Evolutionary conservation across 2,113 vertebrate genomes (phyloP).

Genomic region (Rhineura floridana): DNA sequence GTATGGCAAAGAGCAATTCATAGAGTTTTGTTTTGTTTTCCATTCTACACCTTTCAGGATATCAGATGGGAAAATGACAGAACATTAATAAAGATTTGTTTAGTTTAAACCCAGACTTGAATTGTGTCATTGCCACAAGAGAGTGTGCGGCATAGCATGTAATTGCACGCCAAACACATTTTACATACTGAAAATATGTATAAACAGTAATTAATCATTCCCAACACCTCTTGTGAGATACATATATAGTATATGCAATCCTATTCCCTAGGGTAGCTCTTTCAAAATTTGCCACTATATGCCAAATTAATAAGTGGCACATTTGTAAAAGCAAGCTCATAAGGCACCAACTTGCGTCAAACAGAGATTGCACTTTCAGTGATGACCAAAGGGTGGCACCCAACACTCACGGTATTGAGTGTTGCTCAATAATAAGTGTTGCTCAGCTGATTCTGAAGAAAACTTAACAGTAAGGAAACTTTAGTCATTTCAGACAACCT

Average conservation of each 20-base stretch:
- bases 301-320: not conserved
- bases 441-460: not conserved
- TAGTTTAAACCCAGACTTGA: not conserved
- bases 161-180: rapidly evolving
- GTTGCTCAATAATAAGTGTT: too few species aligned
- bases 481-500: not conserved
- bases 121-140: not conserved
- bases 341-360: not conserved
- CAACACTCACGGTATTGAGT: conserved; percentile 42
- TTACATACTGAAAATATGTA: not conserved
- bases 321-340: not conserved
- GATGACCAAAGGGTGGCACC: conserved; percentile 57
- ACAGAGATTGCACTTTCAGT: conserved; percentile 20
- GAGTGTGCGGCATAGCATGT: rapidly evolving
- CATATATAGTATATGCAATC: not conserved
- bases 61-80: not conserved
- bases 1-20: not conserved
- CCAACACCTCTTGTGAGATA: not conserved
- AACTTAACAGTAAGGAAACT: conserved; percentile 15
- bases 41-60: not conserved
- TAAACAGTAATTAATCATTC: conserved; percentile 23
- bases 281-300: not conserved
- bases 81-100: not conserved
- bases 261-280: not conserved
- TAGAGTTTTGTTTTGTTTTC: too few species aligned